Percentiles rank a stretch among this genome's conserved stretches.
phyloP scores from a whole-genome alignment of 2,797 vertebrate genomes.

The Lagorchestes hirsutus region DNA sequence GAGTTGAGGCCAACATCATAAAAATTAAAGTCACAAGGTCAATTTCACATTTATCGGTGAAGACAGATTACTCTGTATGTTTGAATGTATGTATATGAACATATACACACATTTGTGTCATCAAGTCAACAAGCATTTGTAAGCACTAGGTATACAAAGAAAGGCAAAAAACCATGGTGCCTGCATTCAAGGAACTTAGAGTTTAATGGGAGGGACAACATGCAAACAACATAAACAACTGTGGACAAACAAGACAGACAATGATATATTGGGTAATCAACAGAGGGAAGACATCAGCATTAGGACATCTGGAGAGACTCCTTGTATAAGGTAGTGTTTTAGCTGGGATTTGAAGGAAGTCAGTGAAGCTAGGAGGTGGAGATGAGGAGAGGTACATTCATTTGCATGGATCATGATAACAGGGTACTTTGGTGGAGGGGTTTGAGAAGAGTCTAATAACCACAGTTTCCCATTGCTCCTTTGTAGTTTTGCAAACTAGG shows the following conservation, averaged over 20 bases:
- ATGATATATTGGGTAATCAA: neutral
- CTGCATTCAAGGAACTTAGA: neutral
- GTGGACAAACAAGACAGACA: neutral
- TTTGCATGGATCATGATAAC: neutral
- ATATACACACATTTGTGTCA: neutral
- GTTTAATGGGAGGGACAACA: neutral
- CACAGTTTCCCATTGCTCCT: neutral
- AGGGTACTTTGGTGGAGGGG: neutral
- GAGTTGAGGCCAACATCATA: neutral
- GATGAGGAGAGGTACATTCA: neutral
- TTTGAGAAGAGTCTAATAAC: neutral
- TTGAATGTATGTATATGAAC: neutral
- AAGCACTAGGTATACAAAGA: neutral
- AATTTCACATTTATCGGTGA: neutral
- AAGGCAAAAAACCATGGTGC: neutral
- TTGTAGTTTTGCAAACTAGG: neutral
- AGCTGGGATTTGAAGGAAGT: neutral
- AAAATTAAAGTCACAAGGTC: constrained; percentile 35
- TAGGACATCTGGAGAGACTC: neutral
- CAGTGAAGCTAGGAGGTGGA: neutral
- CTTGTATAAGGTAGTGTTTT: neutral
- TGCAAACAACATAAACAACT: neutral
- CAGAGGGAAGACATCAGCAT: neutral
- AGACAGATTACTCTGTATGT: neutral
- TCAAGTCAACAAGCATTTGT: neutral